phyloP scores from a whole-genome alignment of 23 tunicate species.

The Phallusia fumigata region DNA sequence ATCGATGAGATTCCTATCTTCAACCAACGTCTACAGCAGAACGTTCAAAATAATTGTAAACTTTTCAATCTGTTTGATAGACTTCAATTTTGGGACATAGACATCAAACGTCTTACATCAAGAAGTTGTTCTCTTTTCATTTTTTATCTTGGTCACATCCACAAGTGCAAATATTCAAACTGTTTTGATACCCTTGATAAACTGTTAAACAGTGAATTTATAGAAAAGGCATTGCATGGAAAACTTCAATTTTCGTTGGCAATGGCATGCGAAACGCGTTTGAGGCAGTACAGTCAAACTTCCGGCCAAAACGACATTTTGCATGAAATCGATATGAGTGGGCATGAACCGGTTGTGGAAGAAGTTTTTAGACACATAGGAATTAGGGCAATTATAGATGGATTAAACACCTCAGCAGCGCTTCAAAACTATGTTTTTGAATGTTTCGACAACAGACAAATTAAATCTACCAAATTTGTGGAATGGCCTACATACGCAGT shows the following conservation, averaged over 20 bases:
- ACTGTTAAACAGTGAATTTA: neutral
- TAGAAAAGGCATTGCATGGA: no score
- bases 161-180: neutral
- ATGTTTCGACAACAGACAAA: no score
- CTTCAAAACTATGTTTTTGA: neutral
- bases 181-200: neutral
- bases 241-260: no score
- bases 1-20: no score
- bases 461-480: no score
- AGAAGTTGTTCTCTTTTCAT: no score
- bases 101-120: neutral
- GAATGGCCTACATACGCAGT: neutral
- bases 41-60: neutral
- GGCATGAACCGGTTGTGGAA: neutral
- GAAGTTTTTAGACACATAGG: neutral
- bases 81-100: neutral
- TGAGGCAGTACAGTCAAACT: no score
- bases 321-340: no score
- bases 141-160: neutral
- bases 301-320: no score
- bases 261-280: neutral
- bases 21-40: neutral
- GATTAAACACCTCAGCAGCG: neutral
- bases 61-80: neutral
- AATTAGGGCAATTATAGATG: neutral